These are phyloP conservation scores for Palythoa heliodiscus DNA, from an alignment of 92 coral and sea anemone genomes.

Conservation along the genomic window DNA sequence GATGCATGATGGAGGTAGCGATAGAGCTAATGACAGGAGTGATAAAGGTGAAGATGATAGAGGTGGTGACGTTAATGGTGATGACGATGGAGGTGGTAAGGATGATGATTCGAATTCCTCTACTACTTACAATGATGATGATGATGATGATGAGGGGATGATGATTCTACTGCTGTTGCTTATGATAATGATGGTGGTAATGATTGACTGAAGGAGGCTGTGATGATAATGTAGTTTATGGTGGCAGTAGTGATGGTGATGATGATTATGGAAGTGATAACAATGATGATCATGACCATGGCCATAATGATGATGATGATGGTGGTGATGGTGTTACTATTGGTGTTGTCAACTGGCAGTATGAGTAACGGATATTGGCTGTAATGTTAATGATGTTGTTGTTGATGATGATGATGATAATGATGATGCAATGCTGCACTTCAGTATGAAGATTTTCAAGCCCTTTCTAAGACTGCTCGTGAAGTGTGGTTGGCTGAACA, in stretches of 20 bases:
- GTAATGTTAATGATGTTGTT: not conserved
- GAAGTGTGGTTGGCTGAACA: conserved; percentile 97
- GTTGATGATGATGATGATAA: not conserved
- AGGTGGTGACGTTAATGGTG: not conserved
- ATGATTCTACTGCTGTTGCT: not conserved
- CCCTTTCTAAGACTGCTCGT: conserved; percentile 88
- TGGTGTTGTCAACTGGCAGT: not conserved
- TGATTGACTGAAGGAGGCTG: not conserved
- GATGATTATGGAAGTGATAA: not conserved
- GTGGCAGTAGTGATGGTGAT: not conserved
- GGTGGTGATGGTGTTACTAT: not conserved
- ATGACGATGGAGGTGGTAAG: not conserved
- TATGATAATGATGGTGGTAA: not conserved
- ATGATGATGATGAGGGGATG: not conserved
- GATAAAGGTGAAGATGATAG: not conserved
- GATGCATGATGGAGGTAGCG: no score
- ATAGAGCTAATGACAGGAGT: not conserved
- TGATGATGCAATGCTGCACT: not conserved
- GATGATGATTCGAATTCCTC: not conserved
- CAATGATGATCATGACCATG: not conserved
- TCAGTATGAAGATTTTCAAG: conserved; percentile 87
- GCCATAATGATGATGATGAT: not conserved
- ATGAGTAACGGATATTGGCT: no score
- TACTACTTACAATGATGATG: not conserved
- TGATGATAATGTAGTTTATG: not conserved